A percentile compares a stretch with the other conserved stretches of the same genome.
Conservation (phyloP, 2,888 invertebrate genomes). For the Ormyrus nitidulus region DNA sequence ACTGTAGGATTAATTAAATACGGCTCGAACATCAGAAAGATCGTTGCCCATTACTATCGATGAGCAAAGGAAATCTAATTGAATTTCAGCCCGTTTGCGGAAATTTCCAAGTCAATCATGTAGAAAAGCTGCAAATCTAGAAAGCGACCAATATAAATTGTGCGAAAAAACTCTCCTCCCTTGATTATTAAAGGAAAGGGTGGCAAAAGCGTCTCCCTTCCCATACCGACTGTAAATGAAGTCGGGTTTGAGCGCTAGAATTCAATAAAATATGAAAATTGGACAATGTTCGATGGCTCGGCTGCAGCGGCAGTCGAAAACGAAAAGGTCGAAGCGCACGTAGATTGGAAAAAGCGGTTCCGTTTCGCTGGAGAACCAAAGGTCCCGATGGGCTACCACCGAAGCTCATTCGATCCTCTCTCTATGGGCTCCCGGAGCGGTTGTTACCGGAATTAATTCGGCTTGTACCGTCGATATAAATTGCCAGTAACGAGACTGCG, state of each 20-base stretch:
- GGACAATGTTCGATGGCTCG: slow-evolving; percentile 67
- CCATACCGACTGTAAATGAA: slow-evolving; percentile 63
- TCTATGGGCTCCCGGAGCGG: slow-evolving; percentile 61
- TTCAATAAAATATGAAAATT: slow-evolving; percentile 73
- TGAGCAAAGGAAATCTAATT: too few species aligned
- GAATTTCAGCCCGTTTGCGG: too few species aligned
- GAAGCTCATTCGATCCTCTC: slow-evolving; percentile 67
- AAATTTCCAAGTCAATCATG: too few species aligned
- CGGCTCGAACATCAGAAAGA: too few species aligned
- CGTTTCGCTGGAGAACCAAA: slow-evolving; percentile 61
- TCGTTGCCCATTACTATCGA: too few species aligned
- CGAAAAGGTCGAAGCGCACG: slow-evolving; percentile 14
- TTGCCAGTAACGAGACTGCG: slow-evolving; percentile 68
- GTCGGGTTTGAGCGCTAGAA: slow-evolving; percentile 60
- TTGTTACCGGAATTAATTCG: slow-evolving; percentile 75
- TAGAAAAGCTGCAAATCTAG: not conserved
- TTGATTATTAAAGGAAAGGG: slow-evolving; percentile 17
- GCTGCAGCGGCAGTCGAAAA: slow-evolving; percentile 1
- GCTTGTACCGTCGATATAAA: slow-evolving; percentile 72
- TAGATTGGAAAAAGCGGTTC: slow-evolving; percentile 56
- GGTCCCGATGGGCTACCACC: slow-evolving; percentile 64
- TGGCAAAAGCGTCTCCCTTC: not conserved
- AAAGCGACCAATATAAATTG: not conserved
- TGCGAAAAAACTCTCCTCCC: not conserved
- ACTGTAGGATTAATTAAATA: too few species aligned